Base-by-base conservation (phyloP, 2,113 vertebrate species). In the Balaenoptera acutorostrata region DNA sequence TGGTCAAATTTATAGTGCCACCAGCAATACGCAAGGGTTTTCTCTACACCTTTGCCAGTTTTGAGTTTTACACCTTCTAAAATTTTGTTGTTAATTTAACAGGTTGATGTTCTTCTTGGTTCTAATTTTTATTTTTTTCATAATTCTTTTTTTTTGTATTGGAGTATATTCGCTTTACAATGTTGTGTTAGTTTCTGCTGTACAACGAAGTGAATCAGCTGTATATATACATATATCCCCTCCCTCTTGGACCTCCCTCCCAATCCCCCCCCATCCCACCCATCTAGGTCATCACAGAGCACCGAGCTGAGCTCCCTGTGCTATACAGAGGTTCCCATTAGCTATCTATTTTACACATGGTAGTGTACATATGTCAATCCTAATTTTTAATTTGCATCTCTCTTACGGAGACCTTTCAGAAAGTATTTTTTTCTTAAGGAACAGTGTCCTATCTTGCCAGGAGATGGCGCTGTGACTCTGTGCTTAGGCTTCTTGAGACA, bases 391-490 rank as follows among this genome's bases (percentile, higher is more conserved):
- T 86, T 71, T 80, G 55, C 13, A 8, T 20, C 57, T 93, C 41
- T 80, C 5, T 61, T 89, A 5, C 6, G 8, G 31, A 77, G 80
- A 68, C n/a, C 23, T 90, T 90, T 69, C 41, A 41, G 46, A 49
- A 78, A 83, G 9, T 44, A 9, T 25, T 95, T 80, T 93, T 90
- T 63, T 86, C 69, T 64, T 39, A 72, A 59, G 41, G 57, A 82
- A 13, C 52, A 89, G 46, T 90, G 64, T n/a, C 64, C 15, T 8
- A 20, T 52, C 3, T 14, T 49, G 80, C 93, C 98, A 97, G 96
- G 84, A 98, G 98, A 95, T 97, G 96, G 97, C 49, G 96, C 95
- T 97, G 91, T 97, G 96, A 95, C 59, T 68, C 96, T 95, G 88
- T 84, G 74, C 86, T 90, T 55, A 33, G 55, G 61, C 39, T 63